Evolutionary conservation across 2,888 invertebrate species (phyloP), one percentile per base, ranked within the genome.

Genomic region (Ornithoptera alexandrae): DNA sequence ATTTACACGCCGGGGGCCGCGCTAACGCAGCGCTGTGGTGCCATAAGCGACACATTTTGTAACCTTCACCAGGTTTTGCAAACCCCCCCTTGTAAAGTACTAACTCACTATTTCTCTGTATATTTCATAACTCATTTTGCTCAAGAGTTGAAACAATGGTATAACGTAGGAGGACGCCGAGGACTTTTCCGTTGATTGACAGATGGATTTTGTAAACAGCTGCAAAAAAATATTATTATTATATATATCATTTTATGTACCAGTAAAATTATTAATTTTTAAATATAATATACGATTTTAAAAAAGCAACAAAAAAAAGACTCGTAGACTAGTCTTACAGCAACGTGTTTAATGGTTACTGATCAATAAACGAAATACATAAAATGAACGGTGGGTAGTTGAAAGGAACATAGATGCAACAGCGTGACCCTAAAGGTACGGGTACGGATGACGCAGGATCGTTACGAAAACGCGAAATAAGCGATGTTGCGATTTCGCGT

Each of bases 381-480:
- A 42, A 42, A 5, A 42, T 15, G 6, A 42, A 15, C 12, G 53
- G 6, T n/a, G 53, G 18, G 18, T n/a, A n/a, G 53, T 53, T 53
- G 53, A n/a, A 53, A 53, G 1, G 53, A 53, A 5, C n/a, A 18
- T n/a, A 53, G 53, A 53, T 77, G 80, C 80, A 81, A 85, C 84
- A 83, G 84, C 82, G 78, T 81, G 72, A 84, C 82, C 81, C 80
- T 79, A 76, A 78, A 82, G 85, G 46, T 15, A 46, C 46, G 46
- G 30, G 85, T 87, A 87, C 82, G 85, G 86, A 86, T 90, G 91
- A 90, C 90, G 89, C 86, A 87, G 89, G 86, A 86, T 82, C 84
- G 84, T 92, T 91, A 91, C 92, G 92, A 92, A 89, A 92, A 92
- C 88, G 89, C 83, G 83, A 90, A 92, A 89, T 91, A 89, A 89